Evolutionary conservation across 2,113 vertebrate genomes (phyloP), one percentile per base, ranked within the genome.

Genomic region (Callipepla squamata): DNA sequence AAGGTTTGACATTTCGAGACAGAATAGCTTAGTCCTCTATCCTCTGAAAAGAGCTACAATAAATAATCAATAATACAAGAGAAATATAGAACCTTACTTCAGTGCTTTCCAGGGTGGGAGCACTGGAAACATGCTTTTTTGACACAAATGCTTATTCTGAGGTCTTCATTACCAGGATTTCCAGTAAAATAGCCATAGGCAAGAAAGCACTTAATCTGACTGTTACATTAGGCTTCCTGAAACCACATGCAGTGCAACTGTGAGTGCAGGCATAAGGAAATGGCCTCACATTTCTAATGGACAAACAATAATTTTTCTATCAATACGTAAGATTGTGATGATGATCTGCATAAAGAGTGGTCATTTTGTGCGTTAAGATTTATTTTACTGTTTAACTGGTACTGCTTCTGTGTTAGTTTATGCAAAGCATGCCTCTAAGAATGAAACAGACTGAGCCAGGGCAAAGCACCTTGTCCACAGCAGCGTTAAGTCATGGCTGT

Each of bases 131-230:
- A 80, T 25, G 28, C 0, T 7, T n/a, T 92, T 95, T 94, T 96
- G 92, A 97, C 88, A 94, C 42, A 85, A 92, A 96, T 94, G 90
- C 87, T 93, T 95, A 92, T 93, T 95, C 80, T 91, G 93, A 94
- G 89, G 92, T 94, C 80, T 96, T 81, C 80, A 36, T 95, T 95
- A 95, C 78, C 90, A 96, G 85, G 93, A 94, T 96, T 95, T 95
- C 96, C 94, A 97, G 94, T 92, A 95, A 97, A 97, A 96, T 96
- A 95, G 97, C 97, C 93, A 80, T 25, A 73, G 96, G 95, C 94
- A 97, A 97, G 62, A 96, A 98, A 96, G 90, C 90, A 95, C 89
- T 96, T 97, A 96, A 90, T 89, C 63, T 76, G 61, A 82, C 84
- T 72, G 63, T 95, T 97, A 44, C 85, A 83, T 96, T 90, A 87